Evolutionary conservation across 2,797 vertebrate genomes (phyloP).

Genomic region (Anabas testudineus): DNA sequence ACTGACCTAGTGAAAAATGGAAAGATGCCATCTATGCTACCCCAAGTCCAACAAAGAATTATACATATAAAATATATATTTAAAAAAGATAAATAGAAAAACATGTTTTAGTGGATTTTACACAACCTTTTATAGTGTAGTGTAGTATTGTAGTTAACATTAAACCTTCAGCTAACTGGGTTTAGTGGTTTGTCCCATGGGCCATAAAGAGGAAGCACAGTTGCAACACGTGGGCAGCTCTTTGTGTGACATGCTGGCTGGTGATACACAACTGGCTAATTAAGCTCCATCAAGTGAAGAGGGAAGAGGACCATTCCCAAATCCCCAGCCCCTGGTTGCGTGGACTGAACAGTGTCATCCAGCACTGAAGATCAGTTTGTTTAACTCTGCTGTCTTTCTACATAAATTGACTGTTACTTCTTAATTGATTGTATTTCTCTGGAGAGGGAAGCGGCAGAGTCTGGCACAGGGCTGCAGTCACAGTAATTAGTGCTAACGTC

Average conservation of each 20-base stretch:
- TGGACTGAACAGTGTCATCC: not conserved
- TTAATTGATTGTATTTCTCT: constrained; percentile 13
- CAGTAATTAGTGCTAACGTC: constrained; percentile 1
- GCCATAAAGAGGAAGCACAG: constrained; percentile 4
- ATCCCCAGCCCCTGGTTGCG: not conserved
- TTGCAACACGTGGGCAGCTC: constrained; percentile 2
- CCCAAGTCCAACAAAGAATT: no score
- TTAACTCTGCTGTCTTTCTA: constrained; percentile 6
- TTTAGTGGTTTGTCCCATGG: no score
- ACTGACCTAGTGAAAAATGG: no score
- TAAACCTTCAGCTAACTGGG: no score
- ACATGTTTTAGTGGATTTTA: no score
- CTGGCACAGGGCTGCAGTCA: not conserved
- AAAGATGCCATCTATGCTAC: no score
- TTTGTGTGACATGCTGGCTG: not conserved
- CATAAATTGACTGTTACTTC: not conserved
- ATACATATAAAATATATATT: no score
- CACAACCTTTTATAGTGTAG: no score
- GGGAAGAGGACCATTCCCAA: not conserved
- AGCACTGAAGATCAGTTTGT: not conserved
- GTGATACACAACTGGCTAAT: constrained; percentile 2
- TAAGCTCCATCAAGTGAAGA: not conserved
- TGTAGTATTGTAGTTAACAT: no score
- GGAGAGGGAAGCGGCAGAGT: constrained; percentile 2
- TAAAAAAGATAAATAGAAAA: no score